Base-by-base conservation (phyloP, 2,888 invertebrate species). In the Metellina segmentata region DNA sequence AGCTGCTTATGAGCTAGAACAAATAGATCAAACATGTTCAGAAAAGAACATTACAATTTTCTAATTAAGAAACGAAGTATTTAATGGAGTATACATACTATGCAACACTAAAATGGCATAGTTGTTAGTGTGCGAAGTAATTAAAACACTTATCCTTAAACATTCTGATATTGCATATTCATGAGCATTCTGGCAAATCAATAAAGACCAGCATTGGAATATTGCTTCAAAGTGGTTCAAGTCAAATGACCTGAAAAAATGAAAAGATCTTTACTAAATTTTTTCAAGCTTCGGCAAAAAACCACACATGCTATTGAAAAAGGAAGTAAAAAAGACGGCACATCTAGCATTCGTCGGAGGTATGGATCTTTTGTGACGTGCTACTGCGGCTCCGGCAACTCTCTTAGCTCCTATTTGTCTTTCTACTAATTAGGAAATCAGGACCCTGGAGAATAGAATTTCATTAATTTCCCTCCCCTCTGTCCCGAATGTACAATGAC, bases 361-460 rank as follows among this genome's bases (percentile, higher is more conserved):
- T 34, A 34, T 34, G 34, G 34, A 61, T 61, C 61, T 61, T 61
- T 61, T 61, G 61, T 61, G 34, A 19, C 34, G 11, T 77, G 51
- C 77, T 51, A 8, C n/a, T 19, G n/a, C 51, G 16, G n/a, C 52
- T 51, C 51, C 51, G 51, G 16, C 52, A 52, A 49, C 5, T 51
- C 81, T 69, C n/a, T 7, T 49, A 82, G 11, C 20, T 48, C 83
- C 34, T 53, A 85, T 53, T 85, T 74, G 53, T 61, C 74, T 74
- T 74, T n/a, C 16, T 51, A 34, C 83, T 85, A 85, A 85, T 85
- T 85, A 85, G 74, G 72, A 75, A 85, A 85, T 20, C 53, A 48
- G 34, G 34, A 74, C 83, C 52, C 74, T 9, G 72, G 74, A 85
- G 83, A 85, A 85, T 74, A 85, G 74, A 74, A 85, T 85, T 85